Percentiles rank a stretch among this genome's conserved stretches.
Evolutionary conservation across 2,113 vertebrate genomes (phyloP).

Genomic region (Parotia lawesii): DNA sequence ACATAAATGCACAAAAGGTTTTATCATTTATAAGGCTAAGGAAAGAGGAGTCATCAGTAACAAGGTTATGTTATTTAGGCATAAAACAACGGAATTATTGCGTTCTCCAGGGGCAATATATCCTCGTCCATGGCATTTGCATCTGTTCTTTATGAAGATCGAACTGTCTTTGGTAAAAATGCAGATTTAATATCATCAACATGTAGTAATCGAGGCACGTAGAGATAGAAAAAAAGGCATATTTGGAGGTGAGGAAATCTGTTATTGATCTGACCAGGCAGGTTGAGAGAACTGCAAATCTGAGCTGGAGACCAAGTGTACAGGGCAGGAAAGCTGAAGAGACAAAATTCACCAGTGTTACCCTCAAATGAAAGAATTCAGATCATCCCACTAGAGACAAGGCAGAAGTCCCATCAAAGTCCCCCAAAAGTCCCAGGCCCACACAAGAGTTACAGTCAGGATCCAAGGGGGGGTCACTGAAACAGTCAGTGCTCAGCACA

Average conservation of each 20-base stretch:
- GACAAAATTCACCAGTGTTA: neutral
- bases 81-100: neutral
- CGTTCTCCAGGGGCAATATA: neutral
- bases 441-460: rapidly evolving
- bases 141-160: neutral
- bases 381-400: neutral
- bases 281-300: neutral
- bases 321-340: neutral
- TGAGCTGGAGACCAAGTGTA: rapidly evolving
- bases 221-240: neutral
- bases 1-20: neutral
- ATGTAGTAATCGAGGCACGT: neutral
- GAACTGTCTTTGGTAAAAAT: neutral
- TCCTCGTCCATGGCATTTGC: neutral
- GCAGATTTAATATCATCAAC: neutral
- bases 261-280: neutral
- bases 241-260: neutral
- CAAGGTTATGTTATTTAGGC: neutral
- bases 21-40: neutral
- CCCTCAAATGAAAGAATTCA: neutral
- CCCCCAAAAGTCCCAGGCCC: neutral
- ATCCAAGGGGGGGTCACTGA: neutral
- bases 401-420: neutral
- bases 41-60: neutral
- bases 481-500: neutral